Conservation (phyloP, 1,140 invertebrate species). For the Cydia strobilella region DNA sequence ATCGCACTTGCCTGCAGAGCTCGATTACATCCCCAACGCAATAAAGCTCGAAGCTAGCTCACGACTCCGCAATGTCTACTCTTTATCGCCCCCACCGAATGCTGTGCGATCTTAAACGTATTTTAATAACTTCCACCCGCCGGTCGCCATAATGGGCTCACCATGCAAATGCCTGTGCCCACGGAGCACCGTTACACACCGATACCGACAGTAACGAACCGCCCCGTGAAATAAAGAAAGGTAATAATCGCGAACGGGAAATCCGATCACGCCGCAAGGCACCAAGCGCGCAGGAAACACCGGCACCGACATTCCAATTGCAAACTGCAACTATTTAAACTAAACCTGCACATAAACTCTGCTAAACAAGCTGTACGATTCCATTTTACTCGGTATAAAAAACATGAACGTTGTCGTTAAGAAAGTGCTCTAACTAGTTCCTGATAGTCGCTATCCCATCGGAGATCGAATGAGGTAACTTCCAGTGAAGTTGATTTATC, state of each 20-base stretch:
- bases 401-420: slow-evolving; percentile 53
- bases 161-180: slow-evolving; percentile 69
- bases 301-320: slow-evolving; percentile 38
- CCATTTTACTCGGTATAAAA: slow-evolving; percentile 51
- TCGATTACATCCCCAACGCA: slow-evolving; percentile 64
- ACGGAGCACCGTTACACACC: slow-evolving; percentile 59
- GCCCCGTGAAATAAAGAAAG: slow-evolving; percentile 68
- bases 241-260: slow-evolving; percentile 67
- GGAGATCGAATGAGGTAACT: slow-evolving; percentile 52
- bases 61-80: slow-evolving; percentile 67
- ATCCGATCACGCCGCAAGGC: slow-evolving; percentile 58
- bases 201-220: slow-evolving; percentile 62
- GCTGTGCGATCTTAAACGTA: slow-evolving; percentile 66
- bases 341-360: slow-evolving; percentile 40
- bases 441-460: slow-evolving; percentile 46
- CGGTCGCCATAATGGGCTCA: slow-evolving; percentile 59
- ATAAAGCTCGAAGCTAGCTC: slow-evolving; percentile 68
- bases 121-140: slow-evolving; percentile 71
- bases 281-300: slow-evolving; percentile 40
- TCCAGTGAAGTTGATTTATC: slow-evolving; percentile 49
- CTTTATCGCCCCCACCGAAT: slow-evolving; percentile 67
- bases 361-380: slow-evolving; percentile 42
- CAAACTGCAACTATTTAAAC: slow-evolving; percentile 42
- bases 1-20: slow-evolving; percentile 47
- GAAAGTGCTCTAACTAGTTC: slow-evolving; percentile 65